A percentile compares a stretch with the other conserved stretches of the same genome.
These are phyloP conservation scores for Pocillopora verrucosa DNA, from an alignment of 64 coral and sea anemone genomes.

Conservation along the genomic window DNA sequence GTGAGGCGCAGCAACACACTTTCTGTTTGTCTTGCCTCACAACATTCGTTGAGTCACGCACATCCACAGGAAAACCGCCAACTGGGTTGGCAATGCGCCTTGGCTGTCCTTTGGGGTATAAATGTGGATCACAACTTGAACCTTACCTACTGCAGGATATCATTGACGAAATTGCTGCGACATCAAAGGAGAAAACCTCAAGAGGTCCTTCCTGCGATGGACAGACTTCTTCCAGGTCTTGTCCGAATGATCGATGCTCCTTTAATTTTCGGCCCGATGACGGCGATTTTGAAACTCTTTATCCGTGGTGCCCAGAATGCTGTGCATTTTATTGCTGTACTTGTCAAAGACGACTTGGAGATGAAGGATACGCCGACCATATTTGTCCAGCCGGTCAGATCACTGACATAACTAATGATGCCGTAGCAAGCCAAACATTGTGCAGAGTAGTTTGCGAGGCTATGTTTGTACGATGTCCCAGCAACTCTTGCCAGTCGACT, in stretches of 20 bases:
- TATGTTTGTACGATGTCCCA: slow-evolving; percentile 7
- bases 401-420: background rate
- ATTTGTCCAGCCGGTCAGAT: slow-evolving; percentile 1
- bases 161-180: background rate
- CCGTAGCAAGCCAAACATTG: background rate
- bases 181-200: background rate
- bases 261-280: slow-evolving; percentile 1
- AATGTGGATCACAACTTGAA: slow-evolving; percentile 38
- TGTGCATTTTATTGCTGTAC: slow-evolving; percentile 16
- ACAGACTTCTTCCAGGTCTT: background rate
- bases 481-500: background rate
- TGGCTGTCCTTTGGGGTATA: slow-evolving; percentile 27
- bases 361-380: slow-evolving; percentile 36
- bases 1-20: slow-evolving; percentile 3
- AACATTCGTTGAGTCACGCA: background rate
- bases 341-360: slow-evolving; percentile 25
- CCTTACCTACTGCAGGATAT: slow-evolving; percentile 31
- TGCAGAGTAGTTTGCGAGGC: slow-evolving; percentile 33
- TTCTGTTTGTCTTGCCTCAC: slow-evolving; percentile 28
- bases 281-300: slow-evolving; percentile 25
- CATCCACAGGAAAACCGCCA: background rate
- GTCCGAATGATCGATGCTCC: slow-evolving; percentile 30
- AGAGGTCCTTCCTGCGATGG: background rate
- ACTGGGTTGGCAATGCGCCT: background rate
- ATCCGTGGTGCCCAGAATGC: slow-evolving; percentile 18